Conservation (phyloP, 1,140 invertebrate genomes). For the Gryllus bimaculatus region DNA sequence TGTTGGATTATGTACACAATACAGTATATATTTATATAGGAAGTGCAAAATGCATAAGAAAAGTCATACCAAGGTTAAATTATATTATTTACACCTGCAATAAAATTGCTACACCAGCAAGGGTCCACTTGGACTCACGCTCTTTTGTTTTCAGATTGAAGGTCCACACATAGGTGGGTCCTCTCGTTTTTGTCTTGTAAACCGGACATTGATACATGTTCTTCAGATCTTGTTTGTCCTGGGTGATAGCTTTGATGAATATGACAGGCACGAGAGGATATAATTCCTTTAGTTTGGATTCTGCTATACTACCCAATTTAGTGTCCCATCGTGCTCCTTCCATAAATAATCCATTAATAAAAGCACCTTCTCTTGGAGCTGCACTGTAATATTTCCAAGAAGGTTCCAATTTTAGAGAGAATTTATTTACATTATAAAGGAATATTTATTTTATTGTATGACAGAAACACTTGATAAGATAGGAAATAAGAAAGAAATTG, state of each 20-base stretch:
- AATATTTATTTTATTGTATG: neutral
- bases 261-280: slow-evolving; percentile 88
- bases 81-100: slow-evolving; percentile 40
- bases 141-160: slow-evolving; percentile 89
- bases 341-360: slow-evolving; percentile 83
- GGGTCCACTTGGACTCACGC: slow-evolving; percentile 80
- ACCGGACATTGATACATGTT: slow-evolving; percentile 90
- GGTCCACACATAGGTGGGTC: slow-evolving; percentile 91
- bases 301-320: slow-evolving; percentile 60
- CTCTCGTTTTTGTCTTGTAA: slow-evolving; percentile 79
- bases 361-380: slow-evolving; percentile 82
- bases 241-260: slow-evolving; percentile 70
- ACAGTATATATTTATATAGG: no score
- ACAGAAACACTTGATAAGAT: neutral
- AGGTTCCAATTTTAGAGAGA: neutral
- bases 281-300: slow-evolving; percentile 80
- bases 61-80: neutral
- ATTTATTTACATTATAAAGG: neutral
- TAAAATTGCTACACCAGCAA: slow-evolving; percentile 84
- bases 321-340: slow-evolving; percentile 90
- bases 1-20: no score
- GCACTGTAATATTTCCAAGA: slow-evolving; percentile 36
- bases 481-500: no score
- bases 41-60: no score
- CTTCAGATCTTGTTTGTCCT: slow-evolving; percentile 74